Conservation (phyloP, 2,113 vertebrate species). For the Haliaeetus leucogaster region DNA sequence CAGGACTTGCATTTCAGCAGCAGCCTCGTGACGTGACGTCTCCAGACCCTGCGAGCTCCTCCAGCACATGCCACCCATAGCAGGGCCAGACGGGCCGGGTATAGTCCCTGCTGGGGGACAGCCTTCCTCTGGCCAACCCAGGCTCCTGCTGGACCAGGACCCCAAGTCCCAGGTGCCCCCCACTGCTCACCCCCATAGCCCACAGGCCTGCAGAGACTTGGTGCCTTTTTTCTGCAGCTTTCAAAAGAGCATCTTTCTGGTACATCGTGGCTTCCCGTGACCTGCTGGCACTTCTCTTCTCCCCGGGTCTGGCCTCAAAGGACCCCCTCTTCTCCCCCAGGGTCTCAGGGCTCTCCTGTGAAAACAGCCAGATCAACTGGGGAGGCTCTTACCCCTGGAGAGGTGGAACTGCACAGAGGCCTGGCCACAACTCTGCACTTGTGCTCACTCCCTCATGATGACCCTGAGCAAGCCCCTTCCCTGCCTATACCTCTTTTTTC, state of each 20-base stretch:
- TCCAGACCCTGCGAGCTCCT: not conserved
- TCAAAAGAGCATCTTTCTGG: not conserved
- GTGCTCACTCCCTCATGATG: rapidly evolving
- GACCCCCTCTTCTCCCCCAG: not conserved
- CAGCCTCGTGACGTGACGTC: not conserved
- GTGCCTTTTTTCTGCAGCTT: not conserved
- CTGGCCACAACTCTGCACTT: not conserved
- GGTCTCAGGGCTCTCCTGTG: not conserved
- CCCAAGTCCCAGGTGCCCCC: not conserved
- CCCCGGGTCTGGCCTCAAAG: not conserved
- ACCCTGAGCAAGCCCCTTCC: not conserved
- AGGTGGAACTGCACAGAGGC: not conserved
- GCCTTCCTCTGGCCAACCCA: not conserved
- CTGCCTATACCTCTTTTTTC: not conserved
- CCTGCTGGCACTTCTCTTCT: not conserved
- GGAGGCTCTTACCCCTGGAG: not conserved
- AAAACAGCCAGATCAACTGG: not conserved
- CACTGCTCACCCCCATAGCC: rapidly evolving
- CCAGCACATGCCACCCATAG: not conserved
- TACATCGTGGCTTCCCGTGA: not conserved
- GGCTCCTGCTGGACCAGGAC: not conserved
- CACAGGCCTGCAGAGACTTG: not conserved
- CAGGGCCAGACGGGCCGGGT: rapidly evolving
- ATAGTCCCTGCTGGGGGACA: not conserved
- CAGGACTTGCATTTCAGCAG: not conserved